Evolutionary conservation across 2,113 vertebrate species (phyloP).

Genomic region (Pachypanchax playfairii): DNA sequence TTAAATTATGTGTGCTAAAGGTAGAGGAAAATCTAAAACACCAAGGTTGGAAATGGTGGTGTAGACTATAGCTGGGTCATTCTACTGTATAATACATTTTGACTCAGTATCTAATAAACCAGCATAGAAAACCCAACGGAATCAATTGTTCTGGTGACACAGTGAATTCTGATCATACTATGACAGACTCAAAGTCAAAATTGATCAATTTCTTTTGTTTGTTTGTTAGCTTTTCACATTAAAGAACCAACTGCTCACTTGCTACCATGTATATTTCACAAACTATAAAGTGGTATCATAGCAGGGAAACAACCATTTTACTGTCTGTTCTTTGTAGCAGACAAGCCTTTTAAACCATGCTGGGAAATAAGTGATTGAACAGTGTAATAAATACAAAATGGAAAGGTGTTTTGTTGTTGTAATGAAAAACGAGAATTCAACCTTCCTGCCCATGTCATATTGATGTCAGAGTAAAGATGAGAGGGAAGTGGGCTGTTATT

Average conservation of each 20-base stretch:
- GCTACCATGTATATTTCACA: neutral
- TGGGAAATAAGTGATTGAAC: neutral
- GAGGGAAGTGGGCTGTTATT: slow-evolving; percentile 8
- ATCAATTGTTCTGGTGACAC: neutral
- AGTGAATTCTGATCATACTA: neutral
- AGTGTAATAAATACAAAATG: neutral
- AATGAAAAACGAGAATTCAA: slow-evolving; percentile 2
- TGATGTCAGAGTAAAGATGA: slow-evolving; percentile 15
- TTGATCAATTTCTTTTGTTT: neutral
- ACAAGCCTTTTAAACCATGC: neutral
- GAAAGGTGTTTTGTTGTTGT: slow-evolving; percentile 17
- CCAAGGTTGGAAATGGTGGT: no score
- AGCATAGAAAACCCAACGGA: neutral
- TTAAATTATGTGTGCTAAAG: no score
- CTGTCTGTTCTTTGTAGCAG: neutral
- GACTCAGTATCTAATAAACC: no score
- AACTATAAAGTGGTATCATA: neutral
- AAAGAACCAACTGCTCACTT: neutral
- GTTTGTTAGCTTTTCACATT: neutral
- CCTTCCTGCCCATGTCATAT: neutral
- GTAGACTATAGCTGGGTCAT: no score
- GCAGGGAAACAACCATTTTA: neutral
- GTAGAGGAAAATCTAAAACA: no score
- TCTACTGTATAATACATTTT: no score
- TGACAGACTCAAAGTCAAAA: neutral